Evolutionary conservation across 2,888 invertebrate genomes (phyloP), one percentile per base, ranked within the genome.

Genomic region (Andrena dorsata): DNA sequence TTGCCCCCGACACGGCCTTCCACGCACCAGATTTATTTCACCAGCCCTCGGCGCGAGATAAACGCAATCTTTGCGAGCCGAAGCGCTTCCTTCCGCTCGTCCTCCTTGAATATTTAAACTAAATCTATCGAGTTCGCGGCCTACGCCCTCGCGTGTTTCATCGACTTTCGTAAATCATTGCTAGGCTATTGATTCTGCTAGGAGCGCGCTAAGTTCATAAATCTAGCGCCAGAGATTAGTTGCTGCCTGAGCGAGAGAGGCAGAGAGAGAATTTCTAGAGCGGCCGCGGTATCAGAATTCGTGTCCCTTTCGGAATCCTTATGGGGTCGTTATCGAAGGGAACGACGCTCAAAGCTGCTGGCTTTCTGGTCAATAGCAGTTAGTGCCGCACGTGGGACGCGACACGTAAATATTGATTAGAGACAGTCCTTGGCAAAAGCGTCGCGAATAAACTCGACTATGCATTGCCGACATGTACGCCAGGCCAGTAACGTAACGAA

Each of bases 241-340:
- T 77, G 72, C 72, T 58, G 41, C 61, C 77, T 73, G 73, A 83
- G 71, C 74, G 70, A 26, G 26, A 56, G 53, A 10, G 20, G 53
- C n/a, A n/a, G 20, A 53, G 56, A 56, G 56, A 35, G 51, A 53
- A 53, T 32, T 23, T 10, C 26, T 35, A 4, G 41, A 60, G 58
- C 64, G 16, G n/a, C 49, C 61, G n/a, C 10, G 30, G 60, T 77
- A 82, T 66, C 80, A 49, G 76, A 80, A 86, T 87, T 82, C 81
- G 70, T 51, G 74, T 77, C 76, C 82, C 86, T 80, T 82, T 78
- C 72, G 77, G 71, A 79, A 82, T 78, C 82, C 78, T 84, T 84
- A 82, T 75, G 77, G 82, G 73, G 77, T 81, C 71, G 76, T 87
- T 85, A 81, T 81, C 84, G 82, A 76, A 72, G 71, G 77, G 76